Conservation (phyloP, 1,140 invertebrate genomes). For the Pseudomyrmex pallidus region DNA sequence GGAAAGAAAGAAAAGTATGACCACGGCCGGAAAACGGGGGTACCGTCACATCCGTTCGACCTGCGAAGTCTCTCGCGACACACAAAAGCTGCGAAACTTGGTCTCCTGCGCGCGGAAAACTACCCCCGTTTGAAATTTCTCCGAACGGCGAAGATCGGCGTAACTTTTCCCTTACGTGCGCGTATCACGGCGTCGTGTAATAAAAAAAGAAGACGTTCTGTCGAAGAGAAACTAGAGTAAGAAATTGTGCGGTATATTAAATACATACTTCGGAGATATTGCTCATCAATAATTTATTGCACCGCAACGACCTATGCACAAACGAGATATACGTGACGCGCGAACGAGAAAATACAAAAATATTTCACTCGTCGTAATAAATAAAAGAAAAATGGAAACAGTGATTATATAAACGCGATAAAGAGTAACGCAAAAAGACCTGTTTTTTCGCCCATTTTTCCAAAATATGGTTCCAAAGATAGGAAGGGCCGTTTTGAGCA, state of each 20-base stretch:
- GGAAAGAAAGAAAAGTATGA: neutral
- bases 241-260: constrained; percentile 3
- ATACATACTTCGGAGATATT: constrained; percentile 35
- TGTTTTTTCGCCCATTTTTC: neutral
- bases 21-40: neutral
- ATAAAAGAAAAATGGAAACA: constrained; percentile 1
- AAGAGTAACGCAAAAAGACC: neutral
- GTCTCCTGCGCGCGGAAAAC: neutral
- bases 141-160: constrained; percentile 23
- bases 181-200: neutral
- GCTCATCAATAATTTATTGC: constrained; percentile 55
- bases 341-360: constrained; percentile 10
- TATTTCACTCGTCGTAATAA: constrained; percentile 40
- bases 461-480: too few species aligned
- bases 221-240: too few species aligned
- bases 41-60: constrained; percentile 7
- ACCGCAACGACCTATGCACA: neutral
- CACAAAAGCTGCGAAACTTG: constrained; percentile 30
- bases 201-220: neutral
- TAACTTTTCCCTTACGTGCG: constrained; percentile 47
- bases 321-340: constrained; percentile 1
- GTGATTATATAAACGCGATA: neutral
- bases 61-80: constrained; percentile 19
- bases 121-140: constrained; percentile 39
- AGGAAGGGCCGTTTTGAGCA: too few species aligned